Evolutionary conservation across 2,113 vertebrate genomes (phyloP).

Genomic region (Axis porcinus): DNA sequence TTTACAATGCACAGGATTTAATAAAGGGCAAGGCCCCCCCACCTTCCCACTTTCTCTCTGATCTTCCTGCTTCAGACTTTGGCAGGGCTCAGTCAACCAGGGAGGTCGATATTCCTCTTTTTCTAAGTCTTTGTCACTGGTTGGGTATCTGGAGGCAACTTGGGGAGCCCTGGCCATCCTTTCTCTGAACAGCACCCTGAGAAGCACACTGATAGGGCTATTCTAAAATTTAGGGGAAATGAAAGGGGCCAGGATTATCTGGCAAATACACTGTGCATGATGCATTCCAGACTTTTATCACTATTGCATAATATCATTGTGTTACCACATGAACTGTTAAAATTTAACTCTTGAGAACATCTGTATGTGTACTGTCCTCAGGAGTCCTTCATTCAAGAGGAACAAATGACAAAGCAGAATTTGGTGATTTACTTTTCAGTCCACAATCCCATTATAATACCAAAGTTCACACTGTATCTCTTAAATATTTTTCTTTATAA

Average conservation of each 20-base stretch:
- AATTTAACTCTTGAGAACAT: not conserved
- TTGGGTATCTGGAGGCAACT: rapidly evolving
- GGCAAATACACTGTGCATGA: not conserved
- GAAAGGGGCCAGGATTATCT: too few species aligned
- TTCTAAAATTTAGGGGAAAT: not conserved
- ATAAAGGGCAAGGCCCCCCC: not conserved
- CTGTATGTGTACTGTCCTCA: not conserved
- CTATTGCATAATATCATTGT: not conserved
- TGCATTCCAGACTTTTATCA: not conserved
- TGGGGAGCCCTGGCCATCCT: not conserved
- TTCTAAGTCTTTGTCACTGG: rapidly evolving
- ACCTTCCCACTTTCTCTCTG: not conserved
- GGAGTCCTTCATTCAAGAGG: not conserved
- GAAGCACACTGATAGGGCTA: not conserved
- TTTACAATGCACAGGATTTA: not conserved
- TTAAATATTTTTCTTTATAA: not conserved
- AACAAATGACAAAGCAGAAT: not conserved
- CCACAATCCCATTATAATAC: not conserved
- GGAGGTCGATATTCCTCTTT: not conserved
- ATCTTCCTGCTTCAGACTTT: not conserved
- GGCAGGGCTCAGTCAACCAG: not conserved
- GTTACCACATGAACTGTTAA: not conserved
- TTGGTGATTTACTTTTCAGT: not conserved
- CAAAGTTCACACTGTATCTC: not conserved
- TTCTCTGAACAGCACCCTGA: not conserved